These are phyloP conservation scores for Oligia latruncula DNA, from an alignment of 2,888 invertebrate genomes.

Conservation along the genomic window DNA sequence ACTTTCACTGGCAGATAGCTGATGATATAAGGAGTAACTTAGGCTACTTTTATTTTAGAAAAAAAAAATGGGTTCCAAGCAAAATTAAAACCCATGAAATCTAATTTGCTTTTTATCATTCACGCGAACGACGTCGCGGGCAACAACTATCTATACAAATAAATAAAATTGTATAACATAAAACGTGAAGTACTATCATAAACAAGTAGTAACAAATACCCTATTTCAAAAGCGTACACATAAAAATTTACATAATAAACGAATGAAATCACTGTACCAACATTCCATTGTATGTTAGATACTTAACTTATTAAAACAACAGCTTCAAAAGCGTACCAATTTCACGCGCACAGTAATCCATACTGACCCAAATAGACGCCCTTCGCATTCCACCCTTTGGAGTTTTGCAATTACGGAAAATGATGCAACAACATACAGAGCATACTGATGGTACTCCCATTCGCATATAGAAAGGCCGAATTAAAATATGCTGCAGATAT, in stretches of 20 bases:
- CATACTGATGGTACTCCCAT: constrained; percentile 30
- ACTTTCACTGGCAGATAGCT: background rate
- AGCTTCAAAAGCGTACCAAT: constrained; percentile 31
- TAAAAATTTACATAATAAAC: background rate
- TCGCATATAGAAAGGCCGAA: constrained; percentile 47
- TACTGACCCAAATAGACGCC: constrained; percentile 50
- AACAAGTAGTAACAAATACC: background rate
- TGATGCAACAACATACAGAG: constrained; percentile 44
- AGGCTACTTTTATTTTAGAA: no score
- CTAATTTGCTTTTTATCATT: no score
- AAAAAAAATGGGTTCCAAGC: background rate
- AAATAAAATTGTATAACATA: no score
- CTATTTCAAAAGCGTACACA: background rate
- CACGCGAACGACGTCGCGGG: background rate
- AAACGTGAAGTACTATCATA: background rate
- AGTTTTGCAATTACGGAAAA: constrained; percentile 64
- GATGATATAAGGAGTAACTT: background rate
- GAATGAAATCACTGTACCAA: background rate
- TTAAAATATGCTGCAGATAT: constrained; percentile 41
- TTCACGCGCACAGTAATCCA: constrained; percentile 27
- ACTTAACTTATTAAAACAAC: constrained; percentile 36
- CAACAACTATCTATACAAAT: no score
- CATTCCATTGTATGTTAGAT: background rate
- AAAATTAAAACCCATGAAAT: background rate
- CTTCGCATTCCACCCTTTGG: constrained; percentile 53